phyloP scores from a whole-genome alignment of 2,113 vertebrate genomes.

The Indri indri region DNA sequence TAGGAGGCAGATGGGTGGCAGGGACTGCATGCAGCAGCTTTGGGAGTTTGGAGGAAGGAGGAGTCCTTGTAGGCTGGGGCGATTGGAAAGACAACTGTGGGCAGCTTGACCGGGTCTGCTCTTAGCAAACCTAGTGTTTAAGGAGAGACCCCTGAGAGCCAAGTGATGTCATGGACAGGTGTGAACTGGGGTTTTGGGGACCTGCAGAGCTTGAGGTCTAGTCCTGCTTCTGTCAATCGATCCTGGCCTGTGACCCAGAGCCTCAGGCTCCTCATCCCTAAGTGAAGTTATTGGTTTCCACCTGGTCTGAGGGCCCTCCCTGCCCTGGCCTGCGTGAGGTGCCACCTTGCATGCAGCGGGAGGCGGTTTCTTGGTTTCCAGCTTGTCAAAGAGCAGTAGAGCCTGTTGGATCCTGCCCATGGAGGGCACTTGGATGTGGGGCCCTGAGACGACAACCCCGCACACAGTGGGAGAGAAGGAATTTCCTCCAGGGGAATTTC shows the following conservation, averaged over 20 bases:
- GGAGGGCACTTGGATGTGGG: neutral
- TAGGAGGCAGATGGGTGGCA: neutral
- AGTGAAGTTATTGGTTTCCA: neutral
- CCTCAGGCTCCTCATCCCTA: neutral
- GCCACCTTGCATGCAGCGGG: neutral
- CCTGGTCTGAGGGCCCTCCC: too few relatives aligned
- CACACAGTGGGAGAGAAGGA: neutral
- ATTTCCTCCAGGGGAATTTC: neutral
- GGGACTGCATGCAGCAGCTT: neutral
- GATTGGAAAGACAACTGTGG: neutral
- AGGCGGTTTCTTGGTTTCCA: neutral
- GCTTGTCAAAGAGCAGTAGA: neutral
- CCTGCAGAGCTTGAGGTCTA: neutral
- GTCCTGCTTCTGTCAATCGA: neutral
- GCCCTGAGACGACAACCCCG: neutral
- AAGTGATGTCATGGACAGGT: accelerated
- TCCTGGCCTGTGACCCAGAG: neutral
- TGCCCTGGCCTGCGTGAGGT: too few relatives aligned
- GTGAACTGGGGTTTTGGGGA: too few relatives aligned
- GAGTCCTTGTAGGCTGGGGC: neutral
- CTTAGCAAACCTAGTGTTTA: neutral
- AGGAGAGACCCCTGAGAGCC: neutral
- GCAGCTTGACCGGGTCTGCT: neutral
- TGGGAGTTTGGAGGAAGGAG: neutral
- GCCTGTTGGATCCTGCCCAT: neutral